phyloP scores from a whole-genome alignment of 2,113 vertebrate genomes.

The Paralichthys olivaceus region DNA sequence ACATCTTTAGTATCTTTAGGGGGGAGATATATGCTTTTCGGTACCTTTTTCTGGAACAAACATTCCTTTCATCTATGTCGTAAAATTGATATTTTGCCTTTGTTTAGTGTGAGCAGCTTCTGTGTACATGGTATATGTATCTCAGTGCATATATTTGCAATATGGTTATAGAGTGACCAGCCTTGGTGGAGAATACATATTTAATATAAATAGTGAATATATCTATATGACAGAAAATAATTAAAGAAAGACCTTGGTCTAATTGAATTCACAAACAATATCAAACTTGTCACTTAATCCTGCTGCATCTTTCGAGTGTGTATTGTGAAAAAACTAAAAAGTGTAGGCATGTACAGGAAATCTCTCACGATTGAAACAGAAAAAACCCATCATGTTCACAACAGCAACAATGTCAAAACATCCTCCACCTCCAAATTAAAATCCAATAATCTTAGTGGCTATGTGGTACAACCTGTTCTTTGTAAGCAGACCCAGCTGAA shows the following conservation, averaged over 20 bases:
- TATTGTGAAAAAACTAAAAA: background rate
- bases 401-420: constrained; percentile 25
- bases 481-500: constrained; percentile 76
- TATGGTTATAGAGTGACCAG: too few relatives aligned
- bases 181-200: too few relatives aligned
- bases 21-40: too few relatives aligned
- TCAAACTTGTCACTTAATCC: constrained; percentile 16
- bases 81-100: too few relatives aligned
- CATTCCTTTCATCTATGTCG: too few relatives aligned
- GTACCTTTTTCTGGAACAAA: too few relatives aligned
- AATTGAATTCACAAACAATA: background rate
- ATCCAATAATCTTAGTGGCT: constrained; percentile 54
- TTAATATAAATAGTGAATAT: too few relatives aligned
- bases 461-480: constrained; percentile 54
- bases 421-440: constrained; percentile 36
- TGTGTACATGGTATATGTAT: too few relatives aligned
- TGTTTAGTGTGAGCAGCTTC: too few relatives aligned
- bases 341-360: constrained; percentile 5
- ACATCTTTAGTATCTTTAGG: too few relatives aligned
- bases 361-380: constrained; percentile 1
- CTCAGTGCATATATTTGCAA: too few relatives aligned
- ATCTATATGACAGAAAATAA: too few relatives aligned
- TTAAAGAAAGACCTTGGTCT: background rate
- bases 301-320: background rate
- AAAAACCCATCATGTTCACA: constrained; percentile 1